A percentile compares a stretch with the other conserved stretches of the same genome.
phyloP scores from a whole-genome alignment of 2,113 vertebrate species.

The Campylomormyrus numenius region DNA sequence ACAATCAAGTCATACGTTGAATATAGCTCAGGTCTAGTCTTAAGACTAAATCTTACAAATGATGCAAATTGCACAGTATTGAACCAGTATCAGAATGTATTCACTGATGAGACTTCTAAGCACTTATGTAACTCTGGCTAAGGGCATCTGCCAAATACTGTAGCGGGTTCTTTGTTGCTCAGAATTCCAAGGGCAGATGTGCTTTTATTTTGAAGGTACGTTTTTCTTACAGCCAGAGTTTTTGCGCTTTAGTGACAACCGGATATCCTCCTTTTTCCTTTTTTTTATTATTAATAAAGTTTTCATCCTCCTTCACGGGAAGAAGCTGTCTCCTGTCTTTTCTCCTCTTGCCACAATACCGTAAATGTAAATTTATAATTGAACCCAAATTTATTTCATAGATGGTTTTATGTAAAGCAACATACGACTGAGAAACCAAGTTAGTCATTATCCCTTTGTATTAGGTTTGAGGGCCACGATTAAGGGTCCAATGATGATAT shows the following conservation, averaged over 20 bases:
- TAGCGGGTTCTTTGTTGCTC: background rate
- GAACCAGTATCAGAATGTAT: no score
- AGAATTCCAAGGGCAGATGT: background rate
- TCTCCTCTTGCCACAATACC: background rate
- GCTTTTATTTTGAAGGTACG: background rate
- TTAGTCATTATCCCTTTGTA: background rate
- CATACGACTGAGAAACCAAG: background rate
- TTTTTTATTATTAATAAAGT: background rate
- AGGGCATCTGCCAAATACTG: background rate
- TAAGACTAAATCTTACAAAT: background rate
- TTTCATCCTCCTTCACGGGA: background rate
- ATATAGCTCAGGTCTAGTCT: background rate
- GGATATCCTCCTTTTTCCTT: background rate
- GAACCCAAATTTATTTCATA: background rate
- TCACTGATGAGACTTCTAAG: no score
- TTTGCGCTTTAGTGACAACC: background rate
- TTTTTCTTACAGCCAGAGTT: background rate
- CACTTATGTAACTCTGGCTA: no score
- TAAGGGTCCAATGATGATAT: background rate
- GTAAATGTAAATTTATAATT: background rate
- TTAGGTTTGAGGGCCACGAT: background rate
- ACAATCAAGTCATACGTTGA: background rate
- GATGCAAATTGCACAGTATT: no score
- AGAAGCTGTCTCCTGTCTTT: background rate
- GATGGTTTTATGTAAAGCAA: background rate